Conservation (phyloP, 2,888 invertebrate genomes). For the Andrena flavipes region DNA sequence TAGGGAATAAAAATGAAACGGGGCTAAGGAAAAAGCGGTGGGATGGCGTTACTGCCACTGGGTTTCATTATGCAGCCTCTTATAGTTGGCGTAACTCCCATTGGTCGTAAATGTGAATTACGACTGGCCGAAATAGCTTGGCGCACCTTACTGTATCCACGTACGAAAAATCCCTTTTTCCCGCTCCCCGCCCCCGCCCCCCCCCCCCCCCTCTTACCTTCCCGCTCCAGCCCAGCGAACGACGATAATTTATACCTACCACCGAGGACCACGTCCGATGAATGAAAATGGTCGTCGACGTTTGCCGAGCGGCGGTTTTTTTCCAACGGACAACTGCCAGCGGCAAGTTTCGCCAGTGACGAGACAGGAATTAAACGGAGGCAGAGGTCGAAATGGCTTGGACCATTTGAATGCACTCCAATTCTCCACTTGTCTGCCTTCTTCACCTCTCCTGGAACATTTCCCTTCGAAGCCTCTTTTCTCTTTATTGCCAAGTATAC, state of each 20-base stretch:
- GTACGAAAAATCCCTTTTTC: slow-evolving; percentile 45
- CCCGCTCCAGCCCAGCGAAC: slow-evolving; percentile 10
- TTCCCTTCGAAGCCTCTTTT: neutral
- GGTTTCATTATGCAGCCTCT: slow-evolving; percentile 82
- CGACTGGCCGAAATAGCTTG: slow-evolving; percentile 78
- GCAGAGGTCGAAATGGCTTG: slow-evolving; percentile 13
- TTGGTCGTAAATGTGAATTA: slow-evolving; percentile 82
- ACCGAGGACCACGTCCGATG: slow-evolving; percentile 35
- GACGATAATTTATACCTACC: slow-evolving; percentile 51
- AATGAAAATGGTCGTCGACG: slow-evolving; percentile 51
- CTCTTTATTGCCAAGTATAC: neutral
- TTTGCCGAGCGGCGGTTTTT: slow-evolving; percentile 5
- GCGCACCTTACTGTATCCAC: slow-evolving; percentile 70
- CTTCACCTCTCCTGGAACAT: slow-evolving; percentile 17
- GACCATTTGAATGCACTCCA: slow-evolving; percentile 54
- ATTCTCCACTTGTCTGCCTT: slow-evolving; percentile 25
- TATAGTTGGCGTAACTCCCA: slow-evolving; percentile 82
- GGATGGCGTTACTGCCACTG: slow-evolving; percentile 70
- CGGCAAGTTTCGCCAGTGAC: slow-evolving; percentile 40
- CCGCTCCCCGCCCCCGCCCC: too few species aligned
- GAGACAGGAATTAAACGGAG: slow-evolving; percentile 50
- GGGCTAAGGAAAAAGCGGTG: slow-evolving; percentile 30
- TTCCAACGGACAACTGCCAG: slow-evolving; percentile 28
- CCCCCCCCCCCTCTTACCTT: too few species aligned
- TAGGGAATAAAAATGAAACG: slow-evolving; percentile 58